Evolutionary conservation across 2,797 vertebrate species (phyloP).

Genomic region (Dipus sagitta): DNA sequence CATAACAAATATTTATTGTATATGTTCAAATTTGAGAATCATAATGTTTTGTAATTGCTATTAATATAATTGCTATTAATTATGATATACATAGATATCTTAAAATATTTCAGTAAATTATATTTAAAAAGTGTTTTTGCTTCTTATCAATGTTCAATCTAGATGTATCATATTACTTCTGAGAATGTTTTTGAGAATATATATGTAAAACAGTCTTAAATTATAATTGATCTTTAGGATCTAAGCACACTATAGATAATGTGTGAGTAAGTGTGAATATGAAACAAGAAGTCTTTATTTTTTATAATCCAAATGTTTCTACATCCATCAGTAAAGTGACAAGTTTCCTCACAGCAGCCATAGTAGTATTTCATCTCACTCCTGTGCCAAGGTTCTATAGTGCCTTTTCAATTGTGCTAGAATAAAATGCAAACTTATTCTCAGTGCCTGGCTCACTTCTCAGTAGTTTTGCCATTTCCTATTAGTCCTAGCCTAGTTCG

Average conservation of each 20-base stretch:
- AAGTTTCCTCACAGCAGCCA: background rate
- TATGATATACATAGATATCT: background rate
- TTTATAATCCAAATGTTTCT: background rate
- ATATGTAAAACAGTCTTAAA: background rate
- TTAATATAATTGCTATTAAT: background rate
- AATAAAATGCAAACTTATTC: background rate
- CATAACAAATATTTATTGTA: background rate
- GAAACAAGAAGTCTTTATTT: background rate
- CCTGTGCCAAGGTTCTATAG: background rate
- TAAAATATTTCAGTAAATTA: background rate
- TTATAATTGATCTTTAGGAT: background rate
- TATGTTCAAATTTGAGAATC: background rate
- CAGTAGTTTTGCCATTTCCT: background rate
- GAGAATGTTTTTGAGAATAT: background rate
- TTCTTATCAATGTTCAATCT: background rate
- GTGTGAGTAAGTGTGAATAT: background rate
- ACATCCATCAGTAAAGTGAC: slow-evolving; percentile 33
- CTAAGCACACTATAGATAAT: background rate
- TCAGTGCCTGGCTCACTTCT: background rate
- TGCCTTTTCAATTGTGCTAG: background rate
- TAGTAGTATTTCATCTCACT: background rate
- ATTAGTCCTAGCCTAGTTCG: background rate
- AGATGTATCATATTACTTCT: background rate
- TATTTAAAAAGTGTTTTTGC: background rate
- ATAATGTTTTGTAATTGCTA: background rate